A percentile compares a stretch with the other conserved stretches of the same genome.
These are phyloP conservation scores for Campylomormyrus tamandua DNA, from an alignment of 2,113 vertebrate genomes.

Conservation along the genomic window DNA sequence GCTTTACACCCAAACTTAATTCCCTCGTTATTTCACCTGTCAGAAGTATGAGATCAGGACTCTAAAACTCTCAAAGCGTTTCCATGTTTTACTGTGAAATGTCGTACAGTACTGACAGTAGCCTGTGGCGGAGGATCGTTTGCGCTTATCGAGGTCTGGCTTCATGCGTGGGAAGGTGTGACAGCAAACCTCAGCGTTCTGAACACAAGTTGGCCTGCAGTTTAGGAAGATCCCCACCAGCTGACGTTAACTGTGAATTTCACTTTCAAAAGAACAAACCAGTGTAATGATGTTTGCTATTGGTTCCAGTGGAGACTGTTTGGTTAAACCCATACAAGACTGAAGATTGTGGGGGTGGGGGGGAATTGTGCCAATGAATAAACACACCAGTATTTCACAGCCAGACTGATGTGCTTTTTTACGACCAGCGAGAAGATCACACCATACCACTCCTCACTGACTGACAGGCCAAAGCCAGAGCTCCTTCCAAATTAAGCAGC, in stretches of 20 bases:
- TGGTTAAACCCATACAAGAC: conserved; percentile 58
- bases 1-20: neutral
- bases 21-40: neutral
- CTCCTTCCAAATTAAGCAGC: neutral
- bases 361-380: conserved; percentile 75
- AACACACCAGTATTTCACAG: conserved; percentile 72
- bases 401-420: neutral
- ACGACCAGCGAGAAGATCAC: neutral
- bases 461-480: neutral
- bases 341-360: conserved; percentile 54
- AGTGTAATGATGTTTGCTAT: conserved; percentile 49
- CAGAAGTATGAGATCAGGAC: neutral
- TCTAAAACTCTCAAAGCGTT: neutral
- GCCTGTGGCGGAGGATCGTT: neutral
- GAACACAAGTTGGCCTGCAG: neutral
- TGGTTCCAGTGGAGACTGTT: conserved; percentile 58
- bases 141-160: neutral
- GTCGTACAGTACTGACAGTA: neutral
- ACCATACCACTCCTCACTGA: neutral
- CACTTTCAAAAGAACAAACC: conserved; percentile 30
- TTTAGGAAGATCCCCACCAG: conserved; percentile 6
- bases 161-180: neutral
- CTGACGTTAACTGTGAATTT: conserved; percentile 19
- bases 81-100: neutral
- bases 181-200: neutral